These are phyloP conservation scores for Anthopleura xanthogrammica DNA, from an alignment of 92 coral and sea anemone species.

Conservation along the genomic window DNA sequence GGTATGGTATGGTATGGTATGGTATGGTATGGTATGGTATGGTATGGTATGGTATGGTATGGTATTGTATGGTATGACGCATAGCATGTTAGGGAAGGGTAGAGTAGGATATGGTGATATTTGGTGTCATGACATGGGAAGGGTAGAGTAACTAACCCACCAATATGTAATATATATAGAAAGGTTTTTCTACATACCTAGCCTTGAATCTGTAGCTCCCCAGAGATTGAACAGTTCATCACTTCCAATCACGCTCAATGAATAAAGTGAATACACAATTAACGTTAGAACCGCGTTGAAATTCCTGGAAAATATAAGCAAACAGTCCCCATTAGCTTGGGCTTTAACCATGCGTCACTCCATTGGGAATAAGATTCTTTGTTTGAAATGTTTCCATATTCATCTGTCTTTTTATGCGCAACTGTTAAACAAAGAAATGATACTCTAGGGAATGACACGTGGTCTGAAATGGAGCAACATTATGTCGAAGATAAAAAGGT, in stretches of 20 bases:
- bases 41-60: background rate
- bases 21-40: background rate
- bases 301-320: constrained; percentile 40
- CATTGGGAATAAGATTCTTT: no score
- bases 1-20: background rate
- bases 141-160: background rate
- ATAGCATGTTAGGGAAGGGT: background rate
- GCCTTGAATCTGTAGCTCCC: constrained; percentile 72
- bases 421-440: no score
- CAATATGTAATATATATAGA: background rate
- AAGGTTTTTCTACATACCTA: constrained; percentile 41
- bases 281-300: constrained; percentile 43
- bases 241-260: constrained; percentile 60
- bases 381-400: no score
- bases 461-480: background rate
- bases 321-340: background rate
- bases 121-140: background rate
- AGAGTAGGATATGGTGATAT: background rate
- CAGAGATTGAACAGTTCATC: constrained; percentile 84
- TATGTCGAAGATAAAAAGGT: background rate
- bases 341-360: no score
- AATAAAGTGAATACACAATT: constrained; percentile 45
- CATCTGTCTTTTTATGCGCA: no score
- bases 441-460: background rate
- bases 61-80: background rate